Evolutionary conservation across 2,888 invertebrate species (phyloP).

Genomic region (Lapara coniferarum): DNA sequence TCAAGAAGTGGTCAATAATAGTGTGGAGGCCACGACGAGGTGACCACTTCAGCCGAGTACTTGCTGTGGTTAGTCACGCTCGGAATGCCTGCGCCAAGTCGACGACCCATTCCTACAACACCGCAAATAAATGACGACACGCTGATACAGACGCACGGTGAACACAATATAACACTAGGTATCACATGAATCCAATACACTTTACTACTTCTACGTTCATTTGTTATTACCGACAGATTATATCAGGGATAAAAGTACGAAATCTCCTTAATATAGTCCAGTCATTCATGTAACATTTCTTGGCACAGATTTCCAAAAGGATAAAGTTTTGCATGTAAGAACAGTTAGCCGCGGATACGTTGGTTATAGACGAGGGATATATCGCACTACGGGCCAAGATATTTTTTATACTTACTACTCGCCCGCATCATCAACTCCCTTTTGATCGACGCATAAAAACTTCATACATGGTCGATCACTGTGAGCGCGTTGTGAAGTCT

Average conservation of each 20-base stretch:
- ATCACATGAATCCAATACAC: slow-evolving; percentile 25
- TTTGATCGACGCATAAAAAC: slow-evolving; percentile 13
- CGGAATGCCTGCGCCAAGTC: slow-evolving; percentile 67
- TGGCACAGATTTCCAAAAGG: background rate
- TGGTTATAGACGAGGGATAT: slow-evolving; percentile 3
- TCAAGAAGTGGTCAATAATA: slow-evolving; percentile 64
- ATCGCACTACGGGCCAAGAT: slow-evolving; percentile 3
- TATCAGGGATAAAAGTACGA: background rate
- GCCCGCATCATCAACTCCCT: background rate
- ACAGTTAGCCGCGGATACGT: slow-evolving; percentile 1
- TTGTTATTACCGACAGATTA: background rate
- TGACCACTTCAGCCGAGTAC: slow-evolving; percentile 62
- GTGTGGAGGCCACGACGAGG: slow-evolving; percentile 73
- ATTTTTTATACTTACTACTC: background rate
- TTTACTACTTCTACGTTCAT: background rate
- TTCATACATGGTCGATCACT: slow-evolving; percentile 7
- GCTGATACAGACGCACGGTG: slow-evolving; percentile 38
- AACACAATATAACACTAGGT: slow-evolving; percentile 32
- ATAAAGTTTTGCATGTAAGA: background rate
- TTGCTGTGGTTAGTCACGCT: slow-evolving; percentile 73
- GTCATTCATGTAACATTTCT: slow-evolving; percentile 7
- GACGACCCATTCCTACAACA: slow-evolving; percentile 58
- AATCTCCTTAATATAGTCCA: background rate
- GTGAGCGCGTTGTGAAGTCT: background rate
- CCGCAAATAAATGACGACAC: slow-evolving; percentile 59